These are phyloP conservation scores for Muntiacus muntjak DNA, from an alignment of 2,113 vertebrate species.

Conservation along the genomic window DNA sequence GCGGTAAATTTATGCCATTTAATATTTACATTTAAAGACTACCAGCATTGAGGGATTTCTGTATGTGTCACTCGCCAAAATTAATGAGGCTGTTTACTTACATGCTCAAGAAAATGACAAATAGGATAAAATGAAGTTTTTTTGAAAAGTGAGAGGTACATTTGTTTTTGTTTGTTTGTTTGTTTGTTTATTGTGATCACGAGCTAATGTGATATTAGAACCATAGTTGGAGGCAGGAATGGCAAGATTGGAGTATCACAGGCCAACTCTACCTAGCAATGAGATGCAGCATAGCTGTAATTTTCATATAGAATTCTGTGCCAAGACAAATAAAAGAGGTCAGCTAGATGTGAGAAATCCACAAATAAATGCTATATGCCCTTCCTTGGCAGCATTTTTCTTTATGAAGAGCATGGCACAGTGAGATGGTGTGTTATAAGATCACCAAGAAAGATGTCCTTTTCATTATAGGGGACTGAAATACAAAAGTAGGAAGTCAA, in stretches of 20 bases:
- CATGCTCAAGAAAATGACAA: not conserved
- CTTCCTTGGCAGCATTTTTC: not conserved
- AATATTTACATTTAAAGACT: not conserved
- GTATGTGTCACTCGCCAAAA: not conserved
- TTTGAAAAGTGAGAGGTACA: fast-evolving
- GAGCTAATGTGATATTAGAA: not conserved
- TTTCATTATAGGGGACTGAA: not conserved
- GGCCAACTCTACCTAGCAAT: not conserved
- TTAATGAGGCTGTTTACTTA: not conserved
- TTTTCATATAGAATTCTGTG: not conserved
- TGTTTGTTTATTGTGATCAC: not conserved
- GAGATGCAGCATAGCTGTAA: not conserved
- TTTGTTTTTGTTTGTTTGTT: not conserved
- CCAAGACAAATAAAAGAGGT: not conserved
- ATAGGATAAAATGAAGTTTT: not conserved
- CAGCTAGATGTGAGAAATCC: not conserved
- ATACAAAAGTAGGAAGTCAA: not conserved
- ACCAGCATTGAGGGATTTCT: not conserved
- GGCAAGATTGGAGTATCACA: not conserved
- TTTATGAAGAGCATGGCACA: not conserved
- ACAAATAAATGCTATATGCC: not conserved
- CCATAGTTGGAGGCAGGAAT: not conserved
- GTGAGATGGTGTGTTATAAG: not conserved
- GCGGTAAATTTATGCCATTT: not conserved
- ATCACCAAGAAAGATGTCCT: not conserved